Base-by-base conservation (phyloP, 2,797 vertebrate species). In the Amphiprion clarkii region DNA sequence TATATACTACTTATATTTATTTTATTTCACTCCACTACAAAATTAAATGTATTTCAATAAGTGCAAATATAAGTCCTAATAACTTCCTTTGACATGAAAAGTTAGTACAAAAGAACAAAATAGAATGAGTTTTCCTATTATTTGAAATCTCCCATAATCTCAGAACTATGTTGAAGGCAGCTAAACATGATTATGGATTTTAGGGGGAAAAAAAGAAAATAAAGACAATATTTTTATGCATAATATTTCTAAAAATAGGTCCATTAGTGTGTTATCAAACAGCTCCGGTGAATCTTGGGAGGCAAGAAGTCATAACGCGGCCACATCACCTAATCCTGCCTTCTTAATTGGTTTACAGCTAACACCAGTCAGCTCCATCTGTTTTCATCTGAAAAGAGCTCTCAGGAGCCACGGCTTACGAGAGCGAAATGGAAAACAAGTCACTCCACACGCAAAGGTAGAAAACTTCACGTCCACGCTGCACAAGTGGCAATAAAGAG, bases 331-430 rank as follows among this genome's bases (percentile, higher is more conserved):
- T 93, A 93, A 93, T 93, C 92, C 87, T 55, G 61, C 59, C 27
- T 49, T 67, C 55, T 62, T 93, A 94, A 93, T 91, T 86, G 92
- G 93, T 79, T 94, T 93, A 94, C 59, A 56, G 87, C 86, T 91
- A 82, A 90, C 84, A 14, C 81, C 81, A 74, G 84, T 88, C 53
- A 60, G 89, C 82, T 77, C 91, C 91, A 91, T 94, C 92, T 94
- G 93, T 89, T 88, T 90, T 59, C 60, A 60, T 72, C 81, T 81
- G 64, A 67, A 85, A 78, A 78, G 77, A 63, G 68, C 66, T 69
- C 87, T 78, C 17, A 11, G 61, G 81, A 71, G 77, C 65, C 77
- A 16, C 71, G 33, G 66, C 60, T 78, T 83, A 69, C 55, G 61
- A 31, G 31, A 23, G 21, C 27, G 52, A 31, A 60, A 59, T 54